Conservation (phyloP, 2,888 invertebrate species). For the Cerceris rybyensis region DNA sequence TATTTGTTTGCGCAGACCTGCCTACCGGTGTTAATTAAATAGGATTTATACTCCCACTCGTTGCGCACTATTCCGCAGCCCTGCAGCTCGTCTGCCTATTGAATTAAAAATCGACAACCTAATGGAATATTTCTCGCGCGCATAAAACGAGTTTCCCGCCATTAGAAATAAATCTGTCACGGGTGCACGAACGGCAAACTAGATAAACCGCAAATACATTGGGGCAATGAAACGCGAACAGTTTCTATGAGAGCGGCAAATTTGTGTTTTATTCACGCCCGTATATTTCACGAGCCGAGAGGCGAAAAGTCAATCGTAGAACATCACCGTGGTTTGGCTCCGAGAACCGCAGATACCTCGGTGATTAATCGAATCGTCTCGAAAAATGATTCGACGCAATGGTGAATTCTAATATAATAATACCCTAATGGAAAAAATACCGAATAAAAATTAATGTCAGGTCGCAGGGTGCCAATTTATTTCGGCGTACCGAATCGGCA, state of each 20-base stretch:
- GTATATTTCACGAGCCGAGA: not conserved
- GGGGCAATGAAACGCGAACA: not conserved
- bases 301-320: not conserved
- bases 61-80: conserved; percentile 31
- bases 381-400: not conserved
- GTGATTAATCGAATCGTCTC: conserved; percentile 2
- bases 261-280: not conserved
- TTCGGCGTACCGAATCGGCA: conserved; percentile 48
- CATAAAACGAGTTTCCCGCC: conserved; percentile 18
- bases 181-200: not conserved
- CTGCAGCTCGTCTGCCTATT: conserved; percentile 36
- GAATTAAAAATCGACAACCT: conserved; percentile 59
- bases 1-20: conserved; percentile 64
- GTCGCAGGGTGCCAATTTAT: conserved; percentile 57
- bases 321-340: not conserved
- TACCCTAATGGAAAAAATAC: conserved; percentile 33
- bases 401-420: conserved; percentile 19
- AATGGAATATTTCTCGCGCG: conserved; percentile 17
- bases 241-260: conserved; percentile 4
- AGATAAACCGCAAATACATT: conserved; percentile 1
- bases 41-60: conserved; percentile 62
- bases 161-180: conserved; percentile 2
- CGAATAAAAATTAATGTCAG: conserved; percentile 52
- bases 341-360: not conserved
- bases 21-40: conserved; percentile 70